Evolutionary conservation across 2,113 vertebrate species (phyloP), one percentile per base, ranked within the genome.

Genomic region (Odobenus rosmarus): DNA sequence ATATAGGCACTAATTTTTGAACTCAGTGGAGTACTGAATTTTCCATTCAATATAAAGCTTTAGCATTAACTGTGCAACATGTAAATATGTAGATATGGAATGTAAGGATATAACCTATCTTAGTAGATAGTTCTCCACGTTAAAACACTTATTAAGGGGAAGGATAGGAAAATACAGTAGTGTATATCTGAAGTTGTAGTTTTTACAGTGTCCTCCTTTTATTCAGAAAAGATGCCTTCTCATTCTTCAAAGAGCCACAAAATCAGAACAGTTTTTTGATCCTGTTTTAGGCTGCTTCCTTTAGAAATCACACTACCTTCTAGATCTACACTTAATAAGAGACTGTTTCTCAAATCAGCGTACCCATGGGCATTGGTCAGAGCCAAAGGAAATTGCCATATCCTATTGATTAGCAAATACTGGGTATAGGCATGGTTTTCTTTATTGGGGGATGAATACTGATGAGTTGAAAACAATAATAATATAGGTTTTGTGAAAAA

Each of bases 401-500:
- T 74, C 26, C 33, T 67, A 3, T 51, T 64, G 18, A 4, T 69
- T 59, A 85, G 7, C 12, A 93, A 74, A 33, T 64, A 46, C 9
- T 89, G 33, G 16, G 11, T 23, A 76, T 39, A 87, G 21, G 14
- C 33, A 46, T 49, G 42, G 18, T 18, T 79, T 97, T 55, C 36
- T 93, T 91, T 96, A 49, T 61, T n/a, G 13, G 11, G 24, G 26
- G 36, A 84, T 62, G 51, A 79, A 69, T 80, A 83, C 5, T 53
- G 19, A 69, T 61, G 69, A 80, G 71, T 51, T 93, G 46, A 72
- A 85, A 82, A 85, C 23, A 69, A 49, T 12, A 55, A 24, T 31
- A 84, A 72, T 77, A 95, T 61, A 26, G 9, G 9, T 18, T 94
- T 93, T 69, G 51, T 64, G 42, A 85, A 92, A 96, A 97, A 86